Evolutionary conservation across 2,797 vertebrate genomes (phyloP), one percentile per base, ranked within the genome.

Genomic region (Lagodon rhomboides): DNA sequence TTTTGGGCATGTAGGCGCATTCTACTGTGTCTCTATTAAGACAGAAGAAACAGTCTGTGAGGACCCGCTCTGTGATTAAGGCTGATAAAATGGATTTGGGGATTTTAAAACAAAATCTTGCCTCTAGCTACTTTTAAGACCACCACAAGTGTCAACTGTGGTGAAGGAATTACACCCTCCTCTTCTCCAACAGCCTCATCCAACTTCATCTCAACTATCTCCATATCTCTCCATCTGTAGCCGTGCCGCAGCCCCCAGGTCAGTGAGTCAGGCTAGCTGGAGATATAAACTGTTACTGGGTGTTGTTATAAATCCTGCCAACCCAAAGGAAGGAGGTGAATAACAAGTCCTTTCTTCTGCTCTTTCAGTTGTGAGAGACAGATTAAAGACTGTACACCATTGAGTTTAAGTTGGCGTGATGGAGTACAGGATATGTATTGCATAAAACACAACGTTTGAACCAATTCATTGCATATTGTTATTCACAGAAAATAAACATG

Each of bases 251-350:
- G 70, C 25, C 25, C 20, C 6, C 25, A 50, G 62, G 62, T 63
- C 61, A 55, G 62, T 50, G 71, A 64, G 59, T 65, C 55, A 43
- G 61, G 65, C 60, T 62, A 46, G 50, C 73, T 54, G 38, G 9
- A 70, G 68, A 73, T 63, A 74, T 60, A 64, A 76, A 34, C 9
- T 34, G 34, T 61, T 63, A 74, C 18, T 34, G 25, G 22, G 13
- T 51, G 23, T 50, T 5, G 23, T 17, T 54, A 16, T 63, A 75
- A 83, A 73, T 86, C 49, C 34, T 68, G 62, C 46, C 38, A 41
- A 12, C 17, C 11, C 11, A 4, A 34, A 8, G 34, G 8, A 34
- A 1, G 8, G 34, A 9, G 34, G 34, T 34, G 34, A 8, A 34
- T 34, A 34, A 34, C 30, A 30, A 30, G 8, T 34, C 34, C 34